phyloP scores from a whole-genome alignment of 1,140 invertebrate genomes.

The Drosophila jambulina region DNA sequence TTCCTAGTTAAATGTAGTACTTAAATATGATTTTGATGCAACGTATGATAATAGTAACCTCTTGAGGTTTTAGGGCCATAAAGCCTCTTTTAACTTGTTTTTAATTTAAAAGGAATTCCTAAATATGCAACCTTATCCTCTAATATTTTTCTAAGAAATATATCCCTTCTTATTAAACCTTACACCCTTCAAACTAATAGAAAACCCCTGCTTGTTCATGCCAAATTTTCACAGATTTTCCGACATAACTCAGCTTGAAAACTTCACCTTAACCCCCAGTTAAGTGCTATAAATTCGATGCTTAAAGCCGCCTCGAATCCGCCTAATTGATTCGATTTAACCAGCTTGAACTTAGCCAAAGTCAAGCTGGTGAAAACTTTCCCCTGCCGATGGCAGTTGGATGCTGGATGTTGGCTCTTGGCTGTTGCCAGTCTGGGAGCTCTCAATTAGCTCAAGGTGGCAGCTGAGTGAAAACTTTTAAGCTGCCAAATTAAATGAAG shows the following conservation, averaged over 20 bases:
- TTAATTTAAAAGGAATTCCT: background rate
- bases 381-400: slow-evolving; percentile 1
- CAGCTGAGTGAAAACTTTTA: slow-evolving; percentile 59
- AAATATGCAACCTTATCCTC: no score
- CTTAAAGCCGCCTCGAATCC: slow-evolving; percentile 34
- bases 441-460: slow-evolving; percentile 57
- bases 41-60: no score
- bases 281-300: slow-evolving; percentile 43
- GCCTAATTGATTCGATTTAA: slow-evolving; percentile 57
- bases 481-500: slow-evolving; percentile 64
- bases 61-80: no score
- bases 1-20: no score
- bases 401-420: background rate
- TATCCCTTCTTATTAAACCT: background rate
- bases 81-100: background rate
- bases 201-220: background rate
- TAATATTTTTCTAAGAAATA: background rate
- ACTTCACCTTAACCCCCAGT: slow-evolving; percentile 7
- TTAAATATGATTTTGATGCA: no score
- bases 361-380: slow-evolving; percentile 11
- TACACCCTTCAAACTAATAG: background rate
- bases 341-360: slow-evolving; percentile 18
- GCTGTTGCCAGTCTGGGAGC: slow-evolving; percentile 8
- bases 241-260: slow-evolving; percentile 10
- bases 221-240: slow-evolving; percentile 6